Evolutionary conservation across 2,113 vertebrate genomes (phyloP).

Genomic region (Xerus inauris): DNA sequence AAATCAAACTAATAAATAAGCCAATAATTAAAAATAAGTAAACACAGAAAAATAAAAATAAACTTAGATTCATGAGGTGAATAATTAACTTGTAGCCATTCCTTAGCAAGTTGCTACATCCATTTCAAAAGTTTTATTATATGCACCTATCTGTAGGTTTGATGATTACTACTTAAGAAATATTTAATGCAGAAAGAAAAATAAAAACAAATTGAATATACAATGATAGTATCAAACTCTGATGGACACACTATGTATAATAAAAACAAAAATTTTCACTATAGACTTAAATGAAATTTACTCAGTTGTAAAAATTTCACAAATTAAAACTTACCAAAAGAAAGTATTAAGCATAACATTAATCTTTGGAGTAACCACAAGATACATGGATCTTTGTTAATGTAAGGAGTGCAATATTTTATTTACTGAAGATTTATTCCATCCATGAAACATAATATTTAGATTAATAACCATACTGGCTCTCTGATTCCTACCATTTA

Average conservation of each 20-base stretch:
- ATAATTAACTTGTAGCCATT: background rate
- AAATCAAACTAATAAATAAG: background rate
- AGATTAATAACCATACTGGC: background rate
- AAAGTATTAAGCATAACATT: background rate
- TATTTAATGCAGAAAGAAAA: background rate
- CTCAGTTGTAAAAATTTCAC: background rate
- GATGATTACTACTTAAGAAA: background rate
- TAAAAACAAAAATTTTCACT: background rate
- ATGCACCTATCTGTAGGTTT: background rate
- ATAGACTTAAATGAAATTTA: background rate
- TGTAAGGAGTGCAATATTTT: background rate
- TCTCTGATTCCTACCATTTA: background rate
- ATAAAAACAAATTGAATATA: background rate
- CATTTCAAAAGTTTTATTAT: background rate
- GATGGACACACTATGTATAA: background rate
- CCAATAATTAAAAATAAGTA: no score
- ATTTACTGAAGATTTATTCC: slow-evolving; percentile 22
- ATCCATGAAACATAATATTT: slow-evolving; percentile 19
- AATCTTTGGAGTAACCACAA: background rate
- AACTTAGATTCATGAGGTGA: background rate
- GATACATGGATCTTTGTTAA: background rate
- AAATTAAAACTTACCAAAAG: background rate
- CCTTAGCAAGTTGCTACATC: background rate
- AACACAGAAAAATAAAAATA: background rate
- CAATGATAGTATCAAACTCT: background rate